Base-by-base conservation (phyloP, 1,140 invertebrate genomes). In the Galleria mellonella region DNA sequence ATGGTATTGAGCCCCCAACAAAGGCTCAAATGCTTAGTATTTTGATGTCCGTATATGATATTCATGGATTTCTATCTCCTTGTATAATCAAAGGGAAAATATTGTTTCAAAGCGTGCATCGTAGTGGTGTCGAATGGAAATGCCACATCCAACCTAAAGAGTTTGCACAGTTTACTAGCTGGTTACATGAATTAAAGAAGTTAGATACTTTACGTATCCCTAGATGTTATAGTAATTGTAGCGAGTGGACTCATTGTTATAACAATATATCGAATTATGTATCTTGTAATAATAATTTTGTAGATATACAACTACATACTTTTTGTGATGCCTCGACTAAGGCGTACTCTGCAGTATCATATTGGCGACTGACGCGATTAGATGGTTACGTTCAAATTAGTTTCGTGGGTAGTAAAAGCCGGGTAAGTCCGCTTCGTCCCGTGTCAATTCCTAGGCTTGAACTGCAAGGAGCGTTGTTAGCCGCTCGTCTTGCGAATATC, bases 61-160 rank as follows among this genome's bases (percentile, higher is more conserved):
- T 74, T 3, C 49, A 75, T 7, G 81, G 79, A 9, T 70, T 77
- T 30, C 17, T 86, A 4, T 38, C 65, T 2, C 72, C 81, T 5
- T 69, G 75, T 27, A 62, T 48, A 9, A 66, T 83, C 14, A 60
- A 57, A 28, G 32, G 50, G 11, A 84, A 79, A 56, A 78, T 82
- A 6, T 33, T 86, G 4, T 36, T 86, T 0, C 83, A 86, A 59
- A 46, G 72, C 4, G 55, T 78, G 8, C 82, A 75, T 68, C 44
- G 59, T n/a, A 48, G 27, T 10, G 48, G 52, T 2, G 49, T 76
- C 9, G 59, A 55, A 13, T 86, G 83, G 82, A 72, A 86, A 15
- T 48, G 64, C 9, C 27, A 27, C 6, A 32, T 83, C 9, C 39
- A 23, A 1, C 6, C 30, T 9, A 33, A 43, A 6, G 51, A 55